A percentile compares a stretch with the other conserved stretches of the same genome.
Evolutionary conservation across 2,888 invertebrate species (phyloP).

Genomic region (Oxystoma pomonae): DNA sequence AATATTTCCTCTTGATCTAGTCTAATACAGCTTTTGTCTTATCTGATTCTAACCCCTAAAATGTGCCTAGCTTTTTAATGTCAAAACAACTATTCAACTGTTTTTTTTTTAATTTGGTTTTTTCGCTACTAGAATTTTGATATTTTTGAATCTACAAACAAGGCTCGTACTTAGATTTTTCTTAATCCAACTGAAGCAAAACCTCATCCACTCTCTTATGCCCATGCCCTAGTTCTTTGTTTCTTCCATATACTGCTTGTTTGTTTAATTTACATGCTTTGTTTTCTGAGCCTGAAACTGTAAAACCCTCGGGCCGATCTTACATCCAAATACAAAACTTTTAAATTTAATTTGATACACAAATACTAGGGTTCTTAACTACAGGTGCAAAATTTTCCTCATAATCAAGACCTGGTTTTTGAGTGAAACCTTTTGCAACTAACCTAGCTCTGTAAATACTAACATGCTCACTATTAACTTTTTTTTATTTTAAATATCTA

Average conservation of each 20-base stretch:
- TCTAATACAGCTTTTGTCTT: neutral
- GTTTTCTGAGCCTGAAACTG: slow-evolving; percentile 2
- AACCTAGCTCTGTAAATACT: slow-evolving; percentile 34
- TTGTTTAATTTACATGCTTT: slow-evolving; percentile 20
- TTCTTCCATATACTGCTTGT: slow-evolving; percentile 27
- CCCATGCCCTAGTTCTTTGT: slow-evolving; percentile 25
- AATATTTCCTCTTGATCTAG: slow-evolving; percentile 8
- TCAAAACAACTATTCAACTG: slow-evolving; percentile 15
- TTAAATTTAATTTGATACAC: slow-evolving; percentile 21
- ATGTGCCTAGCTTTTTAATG: slow-evolving; percentile 21
- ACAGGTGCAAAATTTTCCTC: slow-evolving; percentile 30
- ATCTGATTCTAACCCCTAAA: slow-evolving; percentile 19
- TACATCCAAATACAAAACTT: slow-evolving; percentile 27
- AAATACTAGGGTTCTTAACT: slow-evolving; percentile 23
- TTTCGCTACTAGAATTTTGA: slow-evolving; percentile 9
- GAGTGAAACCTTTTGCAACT: slow-evolving; percentile 29
- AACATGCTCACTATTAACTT: slow-evolving; percentile 34
- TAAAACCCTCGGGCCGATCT: slow-evolving; percentile 19
- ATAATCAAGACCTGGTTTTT: slow-evolving; percentile 28
- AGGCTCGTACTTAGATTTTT: slow-evolving; percentile 23
- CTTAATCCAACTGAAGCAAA: slow-evolving; percentile 17
- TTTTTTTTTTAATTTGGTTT: slow-evolving; percentile 14
- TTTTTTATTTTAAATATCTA: slow-evolving; percentile 25
- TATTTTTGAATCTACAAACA: slow-evolving; percentile 22
- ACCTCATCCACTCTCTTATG: slow-evolving; percentile 20